Conservation (phyloP, 2,888 invertebrate species). For the Netelia virgata region DNA sequence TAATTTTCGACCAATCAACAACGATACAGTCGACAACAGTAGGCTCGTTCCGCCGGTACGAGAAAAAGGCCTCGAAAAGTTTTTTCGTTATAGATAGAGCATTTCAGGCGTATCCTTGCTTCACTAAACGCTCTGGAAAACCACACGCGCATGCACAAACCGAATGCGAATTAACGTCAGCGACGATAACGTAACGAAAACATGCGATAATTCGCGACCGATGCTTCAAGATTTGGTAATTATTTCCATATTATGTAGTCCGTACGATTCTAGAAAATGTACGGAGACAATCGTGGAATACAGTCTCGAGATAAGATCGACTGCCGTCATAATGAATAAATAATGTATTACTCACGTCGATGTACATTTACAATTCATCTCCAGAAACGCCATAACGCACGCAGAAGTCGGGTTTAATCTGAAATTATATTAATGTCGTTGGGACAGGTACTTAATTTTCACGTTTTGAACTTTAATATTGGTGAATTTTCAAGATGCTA, state of each 20-base stretch:
- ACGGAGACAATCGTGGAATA: background rate
- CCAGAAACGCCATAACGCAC: conserved; percentile 30
- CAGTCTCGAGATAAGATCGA: background rate
- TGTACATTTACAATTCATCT: conserved; percentile 9
- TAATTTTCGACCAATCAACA: background rate
- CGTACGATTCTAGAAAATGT: background rate
- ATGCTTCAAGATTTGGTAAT: conserved; percentile 2
- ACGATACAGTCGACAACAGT: background rate
- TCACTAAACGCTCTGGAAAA: background rate
- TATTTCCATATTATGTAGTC: background rate
- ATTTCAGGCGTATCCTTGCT: conserved; percentile 52
- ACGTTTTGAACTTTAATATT: background rate
- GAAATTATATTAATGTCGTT: background rate
- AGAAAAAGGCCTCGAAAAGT: conserved; percentile 33
- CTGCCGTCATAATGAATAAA: background rate
- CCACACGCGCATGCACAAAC: background rate
- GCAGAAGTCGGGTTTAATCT: background rate
- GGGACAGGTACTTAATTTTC: background rate
- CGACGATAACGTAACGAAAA: conserved; percentile 48
- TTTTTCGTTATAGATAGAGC: conserved; percentile 6
- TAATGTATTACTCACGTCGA: conserved; percentile 47
- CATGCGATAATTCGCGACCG: conserved; percentile 15
- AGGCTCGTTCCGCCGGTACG: background rate
- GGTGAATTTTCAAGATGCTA: background rate
- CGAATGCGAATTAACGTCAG: background rate